These are phyloP conservation scores for Drosophila phalerata DNA, from an alignment of 2,888 invertebrate genomes.

Conservation along the genomic window DNA sequence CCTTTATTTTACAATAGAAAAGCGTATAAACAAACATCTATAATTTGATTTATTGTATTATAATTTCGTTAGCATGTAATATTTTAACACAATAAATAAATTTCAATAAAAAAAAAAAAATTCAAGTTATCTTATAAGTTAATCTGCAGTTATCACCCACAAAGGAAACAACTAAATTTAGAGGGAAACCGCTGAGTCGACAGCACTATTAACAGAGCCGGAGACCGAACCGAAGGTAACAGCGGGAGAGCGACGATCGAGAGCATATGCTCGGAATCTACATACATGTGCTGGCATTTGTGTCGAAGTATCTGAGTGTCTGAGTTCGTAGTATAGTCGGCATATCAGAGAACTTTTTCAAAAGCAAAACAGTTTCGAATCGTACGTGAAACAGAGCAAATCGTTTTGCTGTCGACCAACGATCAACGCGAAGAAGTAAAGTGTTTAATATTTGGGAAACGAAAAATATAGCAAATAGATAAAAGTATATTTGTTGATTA, in stretches of 20 bases:
- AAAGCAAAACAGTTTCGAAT: constrained; percentile 77
- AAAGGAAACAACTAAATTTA: neutral
- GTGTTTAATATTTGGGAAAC: constrained; percentile 22
- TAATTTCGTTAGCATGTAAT: no score
- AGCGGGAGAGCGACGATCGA: constrained; percentile 29
- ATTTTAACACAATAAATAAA: no score
- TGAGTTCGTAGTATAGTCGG: constrained; percentile 17
- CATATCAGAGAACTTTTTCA: constrained; percentile 64
- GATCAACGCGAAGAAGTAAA: constrained; percentile 35
- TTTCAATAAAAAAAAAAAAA: no score
- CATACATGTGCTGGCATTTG: constrained; percentile 31
- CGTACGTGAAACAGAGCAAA: constrained; percentile 72
- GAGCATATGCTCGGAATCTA: constrained; percentile 55
- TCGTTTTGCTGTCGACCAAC: constrained; percentile 43
- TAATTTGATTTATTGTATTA: no score
- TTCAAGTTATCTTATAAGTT: neutral
- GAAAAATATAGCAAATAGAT: constrained; percentile 35
- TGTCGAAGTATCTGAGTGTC: neutral
- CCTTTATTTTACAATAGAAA: no score
- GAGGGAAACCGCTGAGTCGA: constrained; percentile 3
- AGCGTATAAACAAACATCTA: no score
- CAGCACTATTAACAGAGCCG: constrained; percentile 33
- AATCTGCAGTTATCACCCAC: neutral
- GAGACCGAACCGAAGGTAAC: constrained; percentile 31
- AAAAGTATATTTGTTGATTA: constrained; percentile 34